Evolutionary conservation across 92 coral and sea anemone genomes (phyloP).

Genomic region (Phymanthus crucifer): DNA sequence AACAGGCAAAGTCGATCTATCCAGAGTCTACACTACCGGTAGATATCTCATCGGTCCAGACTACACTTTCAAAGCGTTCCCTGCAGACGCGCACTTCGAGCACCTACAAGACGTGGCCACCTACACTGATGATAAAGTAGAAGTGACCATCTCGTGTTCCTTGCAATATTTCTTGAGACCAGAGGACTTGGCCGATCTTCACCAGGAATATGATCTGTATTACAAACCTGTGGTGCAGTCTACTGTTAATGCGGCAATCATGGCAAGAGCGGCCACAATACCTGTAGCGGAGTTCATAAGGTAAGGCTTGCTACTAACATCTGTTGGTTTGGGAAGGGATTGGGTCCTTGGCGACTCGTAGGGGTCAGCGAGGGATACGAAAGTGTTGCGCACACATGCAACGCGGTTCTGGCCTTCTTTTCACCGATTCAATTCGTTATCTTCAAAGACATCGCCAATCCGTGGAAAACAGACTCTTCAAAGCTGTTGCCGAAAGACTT

Average conservation of each 20-base stretch:
- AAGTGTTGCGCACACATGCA: no score
- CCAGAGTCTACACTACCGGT: conserved; percentile 51
- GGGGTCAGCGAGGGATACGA: no score
- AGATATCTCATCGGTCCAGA: conserved; percentile 66
- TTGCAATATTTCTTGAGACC: conserved; percentile 65
- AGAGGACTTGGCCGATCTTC: conserved; percentile 62
- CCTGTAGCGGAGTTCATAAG: conserved; percentile 31
- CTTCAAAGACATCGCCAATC: conserved; percentile 37
- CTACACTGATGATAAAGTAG: conserved; percentile 56
- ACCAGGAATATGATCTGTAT: conserved; percentile 64
- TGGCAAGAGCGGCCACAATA: conserved; percentile 22
- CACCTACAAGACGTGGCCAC: conserved; percentile 36
- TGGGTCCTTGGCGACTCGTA: no score
- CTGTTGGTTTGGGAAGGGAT: not conserved
- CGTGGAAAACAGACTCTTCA: conserved; percentile 49
- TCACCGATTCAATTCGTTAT: not conserved
- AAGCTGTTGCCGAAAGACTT: conserved; percentile 48
- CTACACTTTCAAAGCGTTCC: conserved; percentile 62
- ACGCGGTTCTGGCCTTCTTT: not conserved
- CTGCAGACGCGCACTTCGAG: conserved; percentile 61
- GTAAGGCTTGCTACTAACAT: not conserved
- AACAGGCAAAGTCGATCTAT: conserved; percentile 57
- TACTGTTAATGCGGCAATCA: conserved; percentile 70
- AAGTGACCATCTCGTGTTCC: conserved; percentile 57
- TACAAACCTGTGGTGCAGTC: conserved; percentile 65